These are phyloP conservation scores for Dermatophagoides farinae DNA, from an alignment of 1,140 invertebrate genomes.

Conservation along the genomic window DNA sequence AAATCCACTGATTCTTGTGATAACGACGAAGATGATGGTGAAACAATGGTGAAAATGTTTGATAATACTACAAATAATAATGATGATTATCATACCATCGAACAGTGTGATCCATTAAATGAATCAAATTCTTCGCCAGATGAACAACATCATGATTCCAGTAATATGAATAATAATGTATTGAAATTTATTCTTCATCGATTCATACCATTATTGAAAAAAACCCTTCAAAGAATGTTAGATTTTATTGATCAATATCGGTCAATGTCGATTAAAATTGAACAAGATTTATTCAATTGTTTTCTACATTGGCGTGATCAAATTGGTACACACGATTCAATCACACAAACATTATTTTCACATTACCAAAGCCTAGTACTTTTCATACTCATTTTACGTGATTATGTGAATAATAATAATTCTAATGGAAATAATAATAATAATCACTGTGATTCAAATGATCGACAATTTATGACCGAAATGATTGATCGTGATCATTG, in stretches of 20 bases:
- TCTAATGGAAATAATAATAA: not conserved
- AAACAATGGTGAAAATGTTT: not conserved
- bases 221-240: not conserved
- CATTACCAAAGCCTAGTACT: conserved; percentile 1
- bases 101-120: not conserved
- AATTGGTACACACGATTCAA: not conserved
- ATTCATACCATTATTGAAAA: not conserved
- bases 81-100: not conserved
- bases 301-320: conserved; percentile 2
- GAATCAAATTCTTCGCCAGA: not conserved
- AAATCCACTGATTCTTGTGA: not conserved
- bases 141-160: not conserved
- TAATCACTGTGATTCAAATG: not conserved
- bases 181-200: not conserved
- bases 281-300: not conserved
- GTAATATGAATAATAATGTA: not conserved
- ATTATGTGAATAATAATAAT: conserved; percentile 2
- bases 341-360: not conserved
- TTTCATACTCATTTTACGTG: not conserved
- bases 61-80: not conserved
- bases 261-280: not conserved
- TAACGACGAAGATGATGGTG: not conserved
- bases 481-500: not conserved
- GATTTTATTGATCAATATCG: not conserved
- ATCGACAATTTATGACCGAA: not conserved